phyloP scores from a whole-genome alignment of 2,888 invertebrate genomes.

The Calameuta pallipes region DNA sequence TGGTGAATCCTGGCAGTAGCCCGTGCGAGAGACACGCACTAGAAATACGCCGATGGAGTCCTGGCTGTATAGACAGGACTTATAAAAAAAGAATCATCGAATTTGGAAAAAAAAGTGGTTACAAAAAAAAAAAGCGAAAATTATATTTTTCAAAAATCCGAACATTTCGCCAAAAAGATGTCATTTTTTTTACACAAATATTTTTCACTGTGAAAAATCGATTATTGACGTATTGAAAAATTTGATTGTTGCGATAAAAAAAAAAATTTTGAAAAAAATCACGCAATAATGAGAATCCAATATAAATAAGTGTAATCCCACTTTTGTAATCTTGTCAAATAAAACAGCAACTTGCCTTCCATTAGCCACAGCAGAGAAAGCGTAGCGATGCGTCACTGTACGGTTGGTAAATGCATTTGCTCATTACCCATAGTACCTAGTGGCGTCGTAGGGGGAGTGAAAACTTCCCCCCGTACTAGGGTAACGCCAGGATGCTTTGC shows the following conservation, averaged over 20 bases:
- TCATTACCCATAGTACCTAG: conserved; percentile 6
- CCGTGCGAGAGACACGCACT: conserved; percentile 46
- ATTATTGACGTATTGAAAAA: not conserved
- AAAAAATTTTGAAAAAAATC: not conserved
- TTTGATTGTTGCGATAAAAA: too few relatives aligned
- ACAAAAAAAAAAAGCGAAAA: not conserved
- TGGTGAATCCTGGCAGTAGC: conserved; percentile 57
- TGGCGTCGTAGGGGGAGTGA: not conserved
- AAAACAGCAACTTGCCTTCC: not conserved
- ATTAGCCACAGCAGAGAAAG: not conserved
- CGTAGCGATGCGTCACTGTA: not conserved
- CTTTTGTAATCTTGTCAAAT: not conserved
- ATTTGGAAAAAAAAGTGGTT: not conserved
- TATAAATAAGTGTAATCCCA: not conserved
- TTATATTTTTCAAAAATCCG: not conserved
- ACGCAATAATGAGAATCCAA: not conserved
- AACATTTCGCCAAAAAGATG: not conserved
- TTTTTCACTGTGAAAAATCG: not conserved
- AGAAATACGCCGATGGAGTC: not conserved
- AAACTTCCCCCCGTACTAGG: not conserved
- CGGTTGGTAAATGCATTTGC: conserved; percentile 6
- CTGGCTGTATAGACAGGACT: not conserved
- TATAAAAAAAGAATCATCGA: not conserved
- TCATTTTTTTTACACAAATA: not conserved
- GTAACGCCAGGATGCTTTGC: conserved; percentile 10